These are phyloP conservation scores for Hydrolagus affinis DNA, from an alignment of 2,113 vertebrate species.

Conservation along the genomic window DNA sequence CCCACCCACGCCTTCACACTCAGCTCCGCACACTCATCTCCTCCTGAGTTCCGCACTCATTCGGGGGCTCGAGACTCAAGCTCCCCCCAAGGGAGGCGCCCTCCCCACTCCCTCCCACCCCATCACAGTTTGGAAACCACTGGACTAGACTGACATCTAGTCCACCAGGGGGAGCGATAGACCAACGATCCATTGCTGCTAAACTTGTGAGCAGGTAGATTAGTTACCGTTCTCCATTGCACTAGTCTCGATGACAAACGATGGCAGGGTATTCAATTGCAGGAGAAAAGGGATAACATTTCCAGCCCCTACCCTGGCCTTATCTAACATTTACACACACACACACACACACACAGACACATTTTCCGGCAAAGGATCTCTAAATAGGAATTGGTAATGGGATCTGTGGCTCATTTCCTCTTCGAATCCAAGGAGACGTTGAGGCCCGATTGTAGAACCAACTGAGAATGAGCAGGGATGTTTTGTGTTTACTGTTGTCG, in stretches of 20 bases:
- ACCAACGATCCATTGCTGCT: not conserved
- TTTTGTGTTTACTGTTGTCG: no score
- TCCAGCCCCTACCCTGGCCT: no score
- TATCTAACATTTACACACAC: not conserved
- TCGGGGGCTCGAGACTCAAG: no score
- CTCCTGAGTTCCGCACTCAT: no score
- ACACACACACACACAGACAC: not conserved
- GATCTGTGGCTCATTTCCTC: not conserved
- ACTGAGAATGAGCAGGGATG: no score
- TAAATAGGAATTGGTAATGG: not conserved
- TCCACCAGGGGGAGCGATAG: not conserved
- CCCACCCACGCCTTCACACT: no score
- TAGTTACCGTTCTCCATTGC: not conserved
- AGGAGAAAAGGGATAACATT: no score
- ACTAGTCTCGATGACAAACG: not conserved
- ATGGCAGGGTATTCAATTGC: not conserved
- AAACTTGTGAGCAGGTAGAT: not conserved
- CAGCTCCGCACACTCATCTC: no score
- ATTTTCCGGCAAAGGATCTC: not conserved
- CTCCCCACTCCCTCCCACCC: no score
- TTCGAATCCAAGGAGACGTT: not conserved
- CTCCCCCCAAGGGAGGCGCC: no score
- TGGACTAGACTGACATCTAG: not conserved
- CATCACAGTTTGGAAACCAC: no score
- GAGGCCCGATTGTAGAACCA: no score